A percentile compares a stretch with the other conserved stretches of the same genome.
Evolutionary conservation across 2,113 vertebrate genomes (phyloP).

Genomic region (Proterorhinus semilunaris): DNA sequence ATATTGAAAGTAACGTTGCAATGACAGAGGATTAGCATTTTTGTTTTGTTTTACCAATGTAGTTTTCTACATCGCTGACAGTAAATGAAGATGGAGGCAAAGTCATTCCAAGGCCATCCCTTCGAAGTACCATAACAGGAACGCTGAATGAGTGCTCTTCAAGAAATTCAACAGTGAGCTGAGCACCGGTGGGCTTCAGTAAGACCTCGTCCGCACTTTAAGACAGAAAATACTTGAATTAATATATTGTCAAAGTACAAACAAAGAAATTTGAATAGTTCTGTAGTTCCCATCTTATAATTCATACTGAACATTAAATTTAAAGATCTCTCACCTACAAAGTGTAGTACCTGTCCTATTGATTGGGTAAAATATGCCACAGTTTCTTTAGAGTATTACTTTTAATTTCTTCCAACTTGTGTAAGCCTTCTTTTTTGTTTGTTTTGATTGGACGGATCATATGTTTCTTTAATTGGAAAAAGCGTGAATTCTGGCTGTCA

Average conservation of each 20-base stretch:
- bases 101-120: constrained; percentile 92
- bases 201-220: constrained; percentile 90
- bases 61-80: constrained; percentile 86
- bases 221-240: constrained; percentile 22
- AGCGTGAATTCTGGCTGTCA: too few relatives aligned
- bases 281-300: too few relatives aligned
- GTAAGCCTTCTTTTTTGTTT: too few relatives aligned
- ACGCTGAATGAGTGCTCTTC: constrained; percentile 94
- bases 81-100: constrained; percentile 85
- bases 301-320: too few relatives aligned
- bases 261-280: not conserved
- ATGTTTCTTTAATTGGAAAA: too few relatives aligned
- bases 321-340: too few relatives aligned
- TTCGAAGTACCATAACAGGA: constrained; percentile 87
- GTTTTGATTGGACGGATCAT: too few relatives aligned
- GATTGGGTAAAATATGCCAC: too few relatives aligned
- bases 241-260: not conserved
- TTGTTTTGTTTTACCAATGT: constrained; percentile 81
- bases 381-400: too few relatives aligned
- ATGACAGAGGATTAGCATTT: not conserved
- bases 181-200: constrained; percentile 85
- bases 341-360: too few relatives aligned
- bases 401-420: too few relatives aligned
- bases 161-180: constrained; percentile 90
- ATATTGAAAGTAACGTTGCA: not conserved